Evolutionary conservation across 2,888 invertebrate genomes (phyloP).

Genomic region (Adelognathus sp.): DNA sequence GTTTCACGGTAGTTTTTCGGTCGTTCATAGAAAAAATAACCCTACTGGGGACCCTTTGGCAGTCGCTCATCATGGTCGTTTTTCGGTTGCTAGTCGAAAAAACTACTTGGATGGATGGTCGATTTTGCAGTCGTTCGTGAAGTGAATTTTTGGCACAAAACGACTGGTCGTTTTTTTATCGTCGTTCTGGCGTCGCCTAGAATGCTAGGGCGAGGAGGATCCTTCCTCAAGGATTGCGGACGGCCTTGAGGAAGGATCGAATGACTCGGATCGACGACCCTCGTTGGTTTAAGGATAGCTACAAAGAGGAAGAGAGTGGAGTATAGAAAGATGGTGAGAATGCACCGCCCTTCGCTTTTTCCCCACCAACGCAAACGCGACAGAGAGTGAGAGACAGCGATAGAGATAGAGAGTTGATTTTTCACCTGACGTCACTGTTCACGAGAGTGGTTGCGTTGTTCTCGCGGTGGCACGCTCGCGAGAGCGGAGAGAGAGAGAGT

Average conservation of each 20-base stretch:
- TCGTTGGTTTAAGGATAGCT: conserved; percentile 2
- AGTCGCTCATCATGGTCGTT: too few species aligned
- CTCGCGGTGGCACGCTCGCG: not conserved
- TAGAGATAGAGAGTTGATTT: conserved; percentile 48
- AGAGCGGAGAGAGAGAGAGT: not conserved
- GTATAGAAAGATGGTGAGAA: conserved; percentile 16
- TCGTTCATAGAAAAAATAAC: too few species aligned
- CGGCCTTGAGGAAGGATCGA: conserved; percentile 57
- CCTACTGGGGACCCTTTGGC: too few species aligned
- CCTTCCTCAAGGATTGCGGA: conserved; percentile 56
- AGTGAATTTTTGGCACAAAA: too few species aligned
- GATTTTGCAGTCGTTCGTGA: too few species aligned
- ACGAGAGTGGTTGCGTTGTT: too few species aligned
- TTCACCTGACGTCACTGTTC: conserved; percentile 62
- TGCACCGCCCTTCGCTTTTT: conserved; percentile 16
- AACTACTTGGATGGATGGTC: too few species aligned
- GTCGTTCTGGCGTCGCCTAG: too few species aligned
- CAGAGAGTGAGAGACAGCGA: too few species aligned
- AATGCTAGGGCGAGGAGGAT: conserved; percentile 24
- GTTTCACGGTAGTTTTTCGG: too few species aligned
- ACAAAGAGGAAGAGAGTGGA: not conserved
- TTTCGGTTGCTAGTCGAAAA: too few species aligned
- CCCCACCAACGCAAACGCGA: conserved; percentile 40
- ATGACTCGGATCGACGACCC: conserved; percentile 61
- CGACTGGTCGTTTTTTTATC: too few species aligned